Evolutionary conservation across 1,140 invertebrate species (phyloP), one percentile per base, ranked within the genome.

Genomic region (Ladona fulva): DNA sequence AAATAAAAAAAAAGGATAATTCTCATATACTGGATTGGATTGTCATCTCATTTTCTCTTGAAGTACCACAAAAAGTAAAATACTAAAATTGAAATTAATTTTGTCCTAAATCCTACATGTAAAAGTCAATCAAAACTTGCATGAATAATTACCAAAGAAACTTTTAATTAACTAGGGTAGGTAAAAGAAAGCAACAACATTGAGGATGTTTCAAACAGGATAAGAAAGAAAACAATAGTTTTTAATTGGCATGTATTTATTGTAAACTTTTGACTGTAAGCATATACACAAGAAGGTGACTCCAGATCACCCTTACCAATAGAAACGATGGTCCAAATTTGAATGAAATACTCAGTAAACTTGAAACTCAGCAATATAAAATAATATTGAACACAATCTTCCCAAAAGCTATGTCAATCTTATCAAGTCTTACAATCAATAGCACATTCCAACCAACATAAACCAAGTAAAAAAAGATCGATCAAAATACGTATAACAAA

Each of bases 361-460:
- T 66, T 66, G 14, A 66, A 19, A 66, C 52, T 66, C 52, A 66
- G 52, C 52, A 66, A 66, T 66, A 66, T 66, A 66, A 66, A 66
- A 66, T 66, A 66, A 66, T 66, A 66, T 66, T 66, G 16, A 16
- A 66, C 52, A 66, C 12, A 66, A 66, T 66, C 52, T 66, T 66
- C 52, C 52, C 52, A 66, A 66, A 66, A 66, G 14, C 52, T 66
- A 66, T 66, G 14, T 66, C 52, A 66, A 6, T 19, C 14, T 66
- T 12, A 66, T 22, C 52, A 22, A 66, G 12, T 66, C n/a, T 66
- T 66, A 66, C 52, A 66, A 66, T 66, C 52, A 12, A 66, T 66
- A 66, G 52, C 52, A 66, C n/a, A 19, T 19, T 66, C n/a, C n/a
- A 66, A 66, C 52, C 52, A 66, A 66, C 52, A 66, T 66, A 66